Percentiles rank a stretch among this genome's conserved stretches.
Evolutionary conservation across 2,797 vertebrate species (phyloP).

Genomic region (Saxicola maurus): DNA sequence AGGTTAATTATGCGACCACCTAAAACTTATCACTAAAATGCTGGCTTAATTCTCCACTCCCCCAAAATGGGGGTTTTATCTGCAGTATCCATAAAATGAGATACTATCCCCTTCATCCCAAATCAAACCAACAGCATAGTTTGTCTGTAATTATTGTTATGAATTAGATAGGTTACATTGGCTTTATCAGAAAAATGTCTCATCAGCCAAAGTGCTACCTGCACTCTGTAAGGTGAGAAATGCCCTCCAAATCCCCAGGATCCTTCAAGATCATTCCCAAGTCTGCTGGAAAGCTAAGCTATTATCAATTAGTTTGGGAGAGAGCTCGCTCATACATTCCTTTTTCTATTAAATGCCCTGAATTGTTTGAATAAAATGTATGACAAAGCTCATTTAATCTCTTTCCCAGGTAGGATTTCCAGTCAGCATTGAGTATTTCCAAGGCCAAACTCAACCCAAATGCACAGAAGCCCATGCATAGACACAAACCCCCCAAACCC

Average conservation of each 20-base stretch:
- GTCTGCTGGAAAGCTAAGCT: not conserved
- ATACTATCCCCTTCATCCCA: accelerated
- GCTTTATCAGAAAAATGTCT: not conserved
- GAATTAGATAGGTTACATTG: not conserved
- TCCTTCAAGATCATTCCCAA: not conserved
- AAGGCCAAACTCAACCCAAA: slow-evolving; percentile 7
- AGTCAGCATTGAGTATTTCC: slow-evolving; percentile 36
- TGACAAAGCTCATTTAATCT: not conserved
- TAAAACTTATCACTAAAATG: accelerated
- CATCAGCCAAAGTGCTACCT: not conserved
- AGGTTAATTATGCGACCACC: not conserved
- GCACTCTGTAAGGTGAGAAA: not conserved
- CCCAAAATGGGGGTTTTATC: not conserved
- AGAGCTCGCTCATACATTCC: not conserved
- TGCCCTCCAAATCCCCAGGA: not conserved
- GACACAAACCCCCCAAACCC: not conserved
- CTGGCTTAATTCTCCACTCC: not conserved
- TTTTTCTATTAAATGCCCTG: not conserved
- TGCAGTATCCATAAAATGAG: not conserved
- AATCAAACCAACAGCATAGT: not conserved
- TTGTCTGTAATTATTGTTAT: not conserved
- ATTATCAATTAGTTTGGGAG: not conserved
- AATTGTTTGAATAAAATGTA: not conserved
- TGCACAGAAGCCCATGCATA: not conserved
- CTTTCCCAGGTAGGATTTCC: not conserved